Base-by-base conservation (phyloP, 2,888 invertebrate species). In the Xylota segnis region DNA sequence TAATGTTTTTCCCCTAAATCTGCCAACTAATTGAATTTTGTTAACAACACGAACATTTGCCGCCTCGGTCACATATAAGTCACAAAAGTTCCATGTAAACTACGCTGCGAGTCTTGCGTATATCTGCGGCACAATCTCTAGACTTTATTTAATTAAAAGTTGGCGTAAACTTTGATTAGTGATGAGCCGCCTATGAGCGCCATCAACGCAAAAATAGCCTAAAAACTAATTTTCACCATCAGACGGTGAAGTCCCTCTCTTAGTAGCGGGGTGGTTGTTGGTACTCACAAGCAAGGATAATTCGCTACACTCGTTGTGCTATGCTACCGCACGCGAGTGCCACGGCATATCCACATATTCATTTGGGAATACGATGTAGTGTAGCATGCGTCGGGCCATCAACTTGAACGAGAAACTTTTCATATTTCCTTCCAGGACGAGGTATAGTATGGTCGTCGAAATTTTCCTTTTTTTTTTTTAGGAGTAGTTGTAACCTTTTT, bases 61-160 rank as follows among this genome's bases (percentile, higher is more conserved):
- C 45, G 78, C 56, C 59, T 37, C 12, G 14, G 23, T 40, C 29
- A 37, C n/a, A n/a, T 54, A 74, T 54, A 74, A 81, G 32, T 50
- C 23, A 14, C 47, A 70, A 54, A 56, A 65, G 45, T 65, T 81
- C n/a, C 45, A 34, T 40, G 43, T 14, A 34, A 9, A 70, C 58
- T 14, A 27, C 16, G 4, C 18, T 47, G 45, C 58, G 43, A 56
- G 18, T 58, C 63, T 43, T 34, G 10, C 2, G 5, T 43, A 34
- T 66, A 34, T 43, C 47, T 18, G 23, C 34, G 6, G 4, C n/a
- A 59, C 50, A 70, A 43, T 84, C 63, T 70, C 52, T 50, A 37
- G 81, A 86, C 72, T 82, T 82, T 71, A 86, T 86, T 86, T 86
- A 86, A 86, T 86, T 86, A 86, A 86, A 86, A 86, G 76, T 86